Conservation (phyloP, 2,797 vertebrate species). For the Poeciliopsis turneri region DNA sequence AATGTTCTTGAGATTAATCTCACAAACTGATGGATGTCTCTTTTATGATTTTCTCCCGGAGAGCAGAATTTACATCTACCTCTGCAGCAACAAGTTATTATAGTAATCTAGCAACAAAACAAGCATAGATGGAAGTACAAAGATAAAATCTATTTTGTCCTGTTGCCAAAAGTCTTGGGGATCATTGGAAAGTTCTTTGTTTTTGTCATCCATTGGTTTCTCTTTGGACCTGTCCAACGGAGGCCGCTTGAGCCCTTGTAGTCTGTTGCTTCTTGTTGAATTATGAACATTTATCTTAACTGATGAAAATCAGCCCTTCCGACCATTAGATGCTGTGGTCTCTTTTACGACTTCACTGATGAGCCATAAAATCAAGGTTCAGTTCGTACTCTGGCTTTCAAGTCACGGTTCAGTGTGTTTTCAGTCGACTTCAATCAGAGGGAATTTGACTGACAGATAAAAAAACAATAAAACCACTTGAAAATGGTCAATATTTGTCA, state of each 20-base stretch:
- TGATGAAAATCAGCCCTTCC: not conserved
- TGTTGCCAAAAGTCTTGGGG: no score
- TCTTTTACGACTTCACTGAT: not conserved
- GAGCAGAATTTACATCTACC: no score
- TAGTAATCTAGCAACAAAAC: no score
- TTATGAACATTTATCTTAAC: not conserved
- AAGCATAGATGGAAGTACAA: no score
- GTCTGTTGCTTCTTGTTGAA: not conserved
- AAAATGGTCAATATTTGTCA: not conserved
- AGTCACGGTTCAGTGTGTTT: not conserved
- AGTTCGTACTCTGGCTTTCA: not conserved
- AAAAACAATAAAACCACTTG: not conserved
- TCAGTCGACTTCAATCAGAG: not conserved
- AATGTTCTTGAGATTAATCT: not conserved
- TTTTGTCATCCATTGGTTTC: not conserved
- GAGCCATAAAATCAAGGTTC: not conserved
- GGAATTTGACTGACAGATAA: not conserved
- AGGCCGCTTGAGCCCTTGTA: not conserved
- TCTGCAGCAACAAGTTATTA: no score
- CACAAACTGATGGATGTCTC: no score
- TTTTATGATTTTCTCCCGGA: no score
- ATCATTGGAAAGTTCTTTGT: no score
- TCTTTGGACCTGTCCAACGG: not conserved
- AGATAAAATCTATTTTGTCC: not conserved
- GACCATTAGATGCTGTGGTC: not conserved